Base-by-base conservation (phyloP, 2,113 vertebrate species). In the Lasiurus borealis region DNA sequence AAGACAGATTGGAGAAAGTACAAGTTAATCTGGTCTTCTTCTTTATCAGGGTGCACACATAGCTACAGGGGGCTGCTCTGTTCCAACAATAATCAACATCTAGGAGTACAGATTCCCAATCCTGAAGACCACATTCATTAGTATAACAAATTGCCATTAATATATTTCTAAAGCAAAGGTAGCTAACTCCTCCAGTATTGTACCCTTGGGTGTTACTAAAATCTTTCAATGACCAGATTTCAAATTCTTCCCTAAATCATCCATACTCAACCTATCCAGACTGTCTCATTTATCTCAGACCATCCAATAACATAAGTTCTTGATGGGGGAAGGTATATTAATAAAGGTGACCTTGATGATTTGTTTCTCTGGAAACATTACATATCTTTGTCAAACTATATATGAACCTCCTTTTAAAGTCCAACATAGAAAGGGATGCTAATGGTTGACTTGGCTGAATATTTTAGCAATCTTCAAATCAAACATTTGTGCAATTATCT, bases 401-500 rank as follows among this genome's bases (percentile, higher is more conserved):
- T 50, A 89, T 69, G 40, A 90, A 88, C 85, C 10, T 16, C 72
- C 15, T 25, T 85, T 80, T 62, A 54, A 84, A 91, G 13, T 64
- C 21, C 66, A 93, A 81, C 50, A 71, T 10, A 69, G n/a, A 93
- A 84, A 73, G 21, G 7, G 83, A 95, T 72, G 23, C 8, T 85
- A 85, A 88, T 50, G 6, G 3, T 34, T 93, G 44, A 57, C 46
- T 73, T 86, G 18, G 46, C 21, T 19, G 50, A 69, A 69, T 85
- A 75, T 46, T 85, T 73, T 78, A 87, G 48, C 76, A 87, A 71
- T 64, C 31, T 5, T 93, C 44, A 90, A 95, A 54, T 90, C 12
- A 82, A 48, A 88, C 13, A 75, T 11, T 7, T 71, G 72, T 4
- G 14, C 72, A 78, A 66, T 52, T 73, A 40, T 77, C 3, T 77